A percentile compares a stretch with the other conserved stretches of the same genome.
These are phyloP conservation scores for Globodera ellingtonae DNA, from an alignment of 1,140 invertebrate genomes.

Conservation along the genomic window DNA sequence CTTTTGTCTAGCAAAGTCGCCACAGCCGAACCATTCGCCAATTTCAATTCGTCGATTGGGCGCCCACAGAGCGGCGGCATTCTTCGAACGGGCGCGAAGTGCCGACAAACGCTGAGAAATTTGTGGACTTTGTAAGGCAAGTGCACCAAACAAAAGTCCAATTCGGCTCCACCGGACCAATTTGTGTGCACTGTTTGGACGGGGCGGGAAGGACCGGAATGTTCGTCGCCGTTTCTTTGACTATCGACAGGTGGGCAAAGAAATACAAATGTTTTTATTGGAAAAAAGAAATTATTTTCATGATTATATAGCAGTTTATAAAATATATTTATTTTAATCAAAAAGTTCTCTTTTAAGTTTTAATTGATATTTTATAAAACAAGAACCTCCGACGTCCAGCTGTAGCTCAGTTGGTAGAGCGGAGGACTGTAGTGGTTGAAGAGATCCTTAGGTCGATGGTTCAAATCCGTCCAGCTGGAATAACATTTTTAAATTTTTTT, in stretches of 20 bases:
- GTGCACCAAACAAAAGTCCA: conserved; percentile 99
- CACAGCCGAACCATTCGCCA: conserved; percentile 92
- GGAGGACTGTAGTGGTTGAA: conserved; percentile 54
- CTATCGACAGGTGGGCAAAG: conserved; percentile 77
- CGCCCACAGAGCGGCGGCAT: conserved; percentile 73
- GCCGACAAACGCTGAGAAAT: conserved; percentile 93
- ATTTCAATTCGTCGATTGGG: conserved; percentile 98
- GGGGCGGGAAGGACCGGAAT: conserved; percentile 83
- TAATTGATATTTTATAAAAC: neutral
- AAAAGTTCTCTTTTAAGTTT: neutral
- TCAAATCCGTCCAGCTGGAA: conserved; percentile 28
- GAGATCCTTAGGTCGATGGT: conserved; percentile 21
- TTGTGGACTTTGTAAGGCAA: conserved; percentile 78
- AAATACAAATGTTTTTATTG: no score
- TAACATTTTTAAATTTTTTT: neutral
- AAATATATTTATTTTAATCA: no score
- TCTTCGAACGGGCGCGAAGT: conserved; percentile 71
- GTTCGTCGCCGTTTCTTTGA: conserved; percentile 95
- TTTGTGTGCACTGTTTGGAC: conserved; percentile 95
- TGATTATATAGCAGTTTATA: no score
- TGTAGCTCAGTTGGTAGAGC: conserved; percentile 58
- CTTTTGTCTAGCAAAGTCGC: conserved; percentile 74
- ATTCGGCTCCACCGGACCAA: conserved; percentile 98
- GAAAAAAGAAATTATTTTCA: no score
- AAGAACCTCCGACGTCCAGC: neutral